These are phyloP conservation scores for Phacellophora camtschatica DNA, from an alignment of 30 jellyfish, hydroid and myxozoan species.

Conservation along the genomic window DNA sequence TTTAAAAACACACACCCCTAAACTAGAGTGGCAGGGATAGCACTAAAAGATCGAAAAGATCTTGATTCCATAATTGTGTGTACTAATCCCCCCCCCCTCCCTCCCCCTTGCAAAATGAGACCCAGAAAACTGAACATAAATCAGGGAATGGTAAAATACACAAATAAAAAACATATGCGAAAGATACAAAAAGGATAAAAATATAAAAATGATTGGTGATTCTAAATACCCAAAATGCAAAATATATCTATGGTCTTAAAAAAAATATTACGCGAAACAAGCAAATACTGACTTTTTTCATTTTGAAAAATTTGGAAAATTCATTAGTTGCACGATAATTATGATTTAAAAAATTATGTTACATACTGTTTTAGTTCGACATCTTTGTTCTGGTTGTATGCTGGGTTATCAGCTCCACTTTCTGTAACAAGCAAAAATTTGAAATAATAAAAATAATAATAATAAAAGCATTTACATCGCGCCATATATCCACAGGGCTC, in stretches of 20 bases:
- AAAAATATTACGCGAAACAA: not conserved
- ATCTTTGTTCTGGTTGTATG: not conserved
- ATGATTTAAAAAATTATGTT: not conserved
- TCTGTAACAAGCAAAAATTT: not conserved
- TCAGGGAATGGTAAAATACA: too few relatives aligned
- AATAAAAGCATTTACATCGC: too few relatives aligned
- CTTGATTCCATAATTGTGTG: too few relatives aligned
- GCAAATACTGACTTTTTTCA: not conserved
- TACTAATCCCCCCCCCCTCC: too few relatives aligned
- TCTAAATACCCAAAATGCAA: too few relatives aligned
- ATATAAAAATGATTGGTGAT: too few relatives aligned
- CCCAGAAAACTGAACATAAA: too few relatives aligned
- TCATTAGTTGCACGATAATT: conserved; percentile 13
- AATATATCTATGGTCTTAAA: not conserved
- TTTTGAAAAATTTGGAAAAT: not conserved
- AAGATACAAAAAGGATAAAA: too few relatives aligned
- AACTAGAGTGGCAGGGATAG: not conserved
- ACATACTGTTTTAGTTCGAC: conserved; percentile 36
- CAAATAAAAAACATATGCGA: too few relatives aligned
- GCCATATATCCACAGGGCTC: too few relatives aligned
- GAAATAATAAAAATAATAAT: not conserved
- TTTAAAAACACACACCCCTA: not conserved
- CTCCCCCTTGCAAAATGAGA: too few relatives aligned
- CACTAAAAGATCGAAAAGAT: too few relatives aligned
- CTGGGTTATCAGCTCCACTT: conserved; percentile 65